Evolutionary conservation across 2,113 vertebrate species (phyloP).

Genomic region (Aegotheles bennettii): DNA sequence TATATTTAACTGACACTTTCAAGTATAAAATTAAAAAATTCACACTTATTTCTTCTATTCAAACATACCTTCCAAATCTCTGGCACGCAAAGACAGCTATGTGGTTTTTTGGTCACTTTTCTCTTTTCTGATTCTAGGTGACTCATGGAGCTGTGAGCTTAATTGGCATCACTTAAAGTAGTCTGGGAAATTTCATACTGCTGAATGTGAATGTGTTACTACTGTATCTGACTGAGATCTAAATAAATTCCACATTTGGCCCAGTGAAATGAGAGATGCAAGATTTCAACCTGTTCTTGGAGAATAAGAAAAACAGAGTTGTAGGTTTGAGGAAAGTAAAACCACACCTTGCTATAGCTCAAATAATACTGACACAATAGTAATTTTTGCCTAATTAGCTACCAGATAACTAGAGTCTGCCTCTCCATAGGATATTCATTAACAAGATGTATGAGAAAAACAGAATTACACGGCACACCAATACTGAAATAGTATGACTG

Average conservation of each 20-base stretch:
- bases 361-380: not conserved
- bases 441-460: not conserved
- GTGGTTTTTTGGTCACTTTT: constrained; percentile 44
- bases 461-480: not conserved
- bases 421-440: not conserved
- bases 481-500: not conserved
- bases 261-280: constrained; percentile 18
- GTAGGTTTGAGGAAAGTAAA: not conserved
- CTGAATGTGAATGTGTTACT: constrained; percentile 60
- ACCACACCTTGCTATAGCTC: not conserved
- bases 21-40: not conserved
- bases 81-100: not conserved
- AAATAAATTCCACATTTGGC: constrained; percentile 63
- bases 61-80: not conserved
- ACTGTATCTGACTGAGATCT: constrained; percentile 60
- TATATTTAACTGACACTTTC: not conserved
- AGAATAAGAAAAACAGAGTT: not conserved
- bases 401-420: not conserved
- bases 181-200: constrained; percentile 57
- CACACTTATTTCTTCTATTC: not conserved
- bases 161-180: constrained; percentile 66
- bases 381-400: not conserved
- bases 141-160: constrained; percentile 64
- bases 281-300: constrained; percentile 20
- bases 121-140: constrained; percentile 58